A percentile compares a stretch with the other conserved stretches of the same genome.
phyloP scores from a whole-genome alignment of 2,888 invertebrate genomes.

The Anthoptus insignis region DNA sequence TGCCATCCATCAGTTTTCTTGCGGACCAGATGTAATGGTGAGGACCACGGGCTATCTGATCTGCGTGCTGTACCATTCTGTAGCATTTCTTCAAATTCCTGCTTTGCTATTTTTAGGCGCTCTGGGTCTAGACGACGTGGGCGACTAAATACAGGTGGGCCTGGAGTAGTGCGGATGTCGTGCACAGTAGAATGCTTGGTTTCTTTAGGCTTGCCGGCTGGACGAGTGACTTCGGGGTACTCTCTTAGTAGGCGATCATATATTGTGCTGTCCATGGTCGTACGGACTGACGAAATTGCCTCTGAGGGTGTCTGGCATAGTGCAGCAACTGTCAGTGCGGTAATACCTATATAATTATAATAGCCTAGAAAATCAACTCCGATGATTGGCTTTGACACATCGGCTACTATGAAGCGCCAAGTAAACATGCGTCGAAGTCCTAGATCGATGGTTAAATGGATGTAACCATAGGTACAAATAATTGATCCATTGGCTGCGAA shows the following conservation, averaged over 20 bases:
- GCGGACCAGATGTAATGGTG: slow-evolving; percentile 33
- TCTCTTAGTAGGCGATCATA: slow-evolving; percentile 39
- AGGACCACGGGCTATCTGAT: slow-evolving; percentile 40
- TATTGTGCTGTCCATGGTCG: slow-evolving; percentile 6
- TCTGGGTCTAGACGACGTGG: slow-evolving; percentile 51
- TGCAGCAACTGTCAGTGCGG: slow-evolving; percentile 23
- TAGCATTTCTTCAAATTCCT: slow-evolving; percentile 26
- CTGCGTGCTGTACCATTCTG: slow-evolving; percentile 31
- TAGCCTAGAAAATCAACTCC: slow-evolving; percentile 56
- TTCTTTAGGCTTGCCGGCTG: slow-evolving; percentile 33
- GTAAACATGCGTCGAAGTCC: slow-evolving; percentile 48
- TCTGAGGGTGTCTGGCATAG: background rate
- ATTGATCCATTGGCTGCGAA: slow-evolving; percentile 57
- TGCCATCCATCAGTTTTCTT: background rate
- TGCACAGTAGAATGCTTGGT: slow-evolving; percentile 44
- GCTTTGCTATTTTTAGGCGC: slow-evolving; percentile 34
- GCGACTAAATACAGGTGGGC: slow-evolving; percentile 28
- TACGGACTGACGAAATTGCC: slow-evolving; percentile 1
- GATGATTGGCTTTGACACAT: slow-evolving; percentile 57
- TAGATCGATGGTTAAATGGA: slow-evolving; percentile 28
- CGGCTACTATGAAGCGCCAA: slow-evolving; percentile 56
- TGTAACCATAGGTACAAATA: slow-evolving; percentile 49
- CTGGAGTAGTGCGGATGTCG: slow-evolving; percentile 45
- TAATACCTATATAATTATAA: slow-evolving; percentile 46
- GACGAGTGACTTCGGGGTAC: slow-evolving; percentile 42